A percentile compares a stretch with the other conserved stretches of the same genome.
Evolutionary conservation across 2,797 vertebrate species (phyloP).

Genomic region (Esox masquinongy): DNA sequence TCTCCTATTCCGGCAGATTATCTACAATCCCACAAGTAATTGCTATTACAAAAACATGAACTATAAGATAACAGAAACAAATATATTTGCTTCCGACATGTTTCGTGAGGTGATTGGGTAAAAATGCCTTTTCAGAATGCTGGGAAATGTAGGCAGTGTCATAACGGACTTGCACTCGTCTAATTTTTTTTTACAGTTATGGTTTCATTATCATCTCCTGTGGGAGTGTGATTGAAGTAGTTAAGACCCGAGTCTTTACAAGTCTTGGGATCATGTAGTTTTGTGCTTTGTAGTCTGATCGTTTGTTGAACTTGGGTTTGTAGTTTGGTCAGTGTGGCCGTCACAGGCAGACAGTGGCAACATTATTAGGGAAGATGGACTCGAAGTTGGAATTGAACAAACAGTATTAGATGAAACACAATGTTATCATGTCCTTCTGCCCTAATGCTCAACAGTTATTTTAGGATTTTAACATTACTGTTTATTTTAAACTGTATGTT

Average conservation of each 20-base stretch:
- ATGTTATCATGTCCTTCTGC: too few relatives aligned
- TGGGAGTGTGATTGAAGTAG: background rate
- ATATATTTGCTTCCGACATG: background rate
- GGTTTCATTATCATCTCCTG: background rate
- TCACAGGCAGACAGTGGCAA: too few relatives aligned
- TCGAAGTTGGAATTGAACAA: too few relatives aligned
- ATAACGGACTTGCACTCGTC: background rate
- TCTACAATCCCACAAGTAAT: too few relatives aligned
- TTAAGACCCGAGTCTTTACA: background rate
- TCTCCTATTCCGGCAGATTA: background rate
- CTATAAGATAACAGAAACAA: too few relatives aligned
- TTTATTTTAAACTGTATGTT: background rate
- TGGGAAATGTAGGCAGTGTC: slow-evolving; percentile 2
- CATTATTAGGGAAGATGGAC: too few relatives aligned
- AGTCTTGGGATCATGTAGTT: background rate
- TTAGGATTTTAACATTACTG: background rate
- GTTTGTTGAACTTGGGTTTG: background rate
- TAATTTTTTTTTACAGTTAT: too few relatives aligned
- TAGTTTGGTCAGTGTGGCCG: too few relatives aligned
- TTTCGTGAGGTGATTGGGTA: background rate
- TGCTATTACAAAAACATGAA: too few relatives aligned
- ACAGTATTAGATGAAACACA: too few relatives aligned
- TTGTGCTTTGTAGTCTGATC: background rate
- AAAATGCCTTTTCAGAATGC: background rate
- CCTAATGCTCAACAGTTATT: too few relatives aligned